These are phyloP conservation scores for Pelvicachromis taeniatus DNA, from an alignment of 2,113 vertebrate species.

Conservation along the genomic window DNA sequence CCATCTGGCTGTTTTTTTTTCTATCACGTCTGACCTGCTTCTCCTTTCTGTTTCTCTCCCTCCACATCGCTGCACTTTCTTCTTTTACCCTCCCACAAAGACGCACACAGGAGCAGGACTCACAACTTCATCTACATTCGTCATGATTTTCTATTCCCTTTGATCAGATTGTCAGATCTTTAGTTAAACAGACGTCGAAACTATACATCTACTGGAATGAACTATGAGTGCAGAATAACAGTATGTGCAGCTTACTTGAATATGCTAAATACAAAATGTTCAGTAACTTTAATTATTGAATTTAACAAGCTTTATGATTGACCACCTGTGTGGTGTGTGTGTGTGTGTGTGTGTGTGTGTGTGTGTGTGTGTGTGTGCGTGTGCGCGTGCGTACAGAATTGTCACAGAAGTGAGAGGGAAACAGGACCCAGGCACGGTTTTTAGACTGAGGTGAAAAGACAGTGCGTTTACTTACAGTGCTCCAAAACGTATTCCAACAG, in stretches of 20 bases:
- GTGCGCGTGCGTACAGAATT: no score
- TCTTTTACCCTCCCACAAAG: background rate
- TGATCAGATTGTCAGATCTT: background rate
- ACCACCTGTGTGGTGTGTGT: background rate
- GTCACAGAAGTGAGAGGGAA: no score
- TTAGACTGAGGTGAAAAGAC: no score
- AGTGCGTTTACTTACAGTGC: no score
- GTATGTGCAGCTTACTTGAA: background rate
- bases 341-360: no score
- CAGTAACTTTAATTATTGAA: background rate
- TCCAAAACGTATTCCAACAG: no score
- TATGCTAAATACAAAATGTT: background rate
- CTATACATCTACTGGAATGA: background rate
- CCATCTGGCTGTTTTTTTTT: background rate
- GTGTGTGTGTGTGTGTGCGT: no score
- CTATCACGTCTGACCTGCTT: constrained; percentile 14
- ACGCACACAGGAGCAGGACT: background rate
- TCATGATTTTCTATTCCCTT: background rate
- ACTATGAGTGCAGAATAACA: background rate
- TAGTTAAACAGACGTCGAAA: background rate
- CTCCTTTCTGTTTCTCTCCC: background rate
- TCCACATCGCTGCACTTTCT: background rate
- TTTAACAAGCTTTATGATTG: background rate
- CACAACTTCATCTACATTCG: background rate
- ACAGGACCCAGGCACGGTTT: no score